phyloP scores from a whole-genome alignment of 2,888 invertebrate genomes.

The Sinelater perroti region DNA sequence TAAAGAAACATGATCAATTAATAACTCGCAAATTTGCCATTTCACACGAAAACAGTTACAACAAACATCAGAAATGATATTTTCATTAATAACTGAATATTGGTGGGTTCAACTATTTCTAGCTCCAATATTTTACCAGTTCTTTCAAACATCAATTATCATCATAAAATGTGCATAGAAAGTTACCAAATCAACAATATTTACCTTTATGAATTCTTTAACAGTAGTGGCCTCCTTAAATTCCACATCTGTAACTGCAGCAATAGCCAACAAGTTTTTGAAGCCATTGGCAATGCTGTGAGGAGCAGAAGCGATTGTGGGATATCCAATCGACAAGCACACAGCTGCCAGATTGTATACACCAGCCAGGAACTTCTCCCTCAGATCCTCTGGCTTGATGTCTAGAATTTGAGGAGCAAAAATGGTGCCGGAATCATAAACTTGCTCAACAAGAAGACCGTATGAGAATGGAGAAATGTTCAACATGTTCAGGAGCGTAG shows the following conservation, averaged over 20 bases:
- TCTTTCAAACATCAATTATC: constrained; percentile 13
- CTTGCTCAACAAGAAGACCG: constrained; percentile 94
- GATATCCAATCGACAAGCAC: constrained; percentile 93
- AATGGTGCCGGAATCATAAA: constrained; percentile 98
- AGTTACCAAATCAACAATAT: neutral
- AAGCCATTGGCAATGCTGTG: constrained; percentile 98
- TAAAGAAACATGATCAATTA: constrained; percentile 49
- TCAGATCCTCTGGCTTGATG: constrained; percentile 96
- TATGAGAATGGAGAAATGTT: constrained; percentile 99
- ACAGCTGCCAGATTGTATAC: constrained; percentile 94
- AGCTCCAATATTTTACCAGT: constrained; percentile 50
- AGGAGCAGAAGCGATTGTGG: constrained; percentile 95
- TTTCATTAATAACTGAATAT: constrained; percentile 41
- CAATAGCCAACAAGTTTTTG: constrained; percentile 96
- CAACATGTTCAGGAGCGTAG: constrained; percentile 98
- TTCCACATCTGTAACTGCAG: constrained; percentile 93
- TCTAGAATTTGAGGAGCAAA: constrained; percentile 97
- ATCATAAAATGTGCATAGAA: constrained; percentile 8
- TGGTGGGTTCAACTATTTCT: constrained; percentile 62
- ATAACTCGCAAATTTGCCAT: neutral
- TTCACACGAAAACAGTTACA: neutral
- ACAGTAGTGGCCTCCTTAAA: constrained; percentile 94
- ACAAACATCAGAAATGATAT: constrained; percentile 5
- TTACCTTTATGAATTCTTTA: constrained; percentile 88
- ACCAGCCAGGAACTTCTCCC: constrained; percentile 89